Percentiles rank a stretch among this genome's conserved stretches.
These are phyloP conservation scores for Trogon melanurus DNA, from an alignment of 2,113 vertebrate genomes.

Conservation along the genomic window DNA sequence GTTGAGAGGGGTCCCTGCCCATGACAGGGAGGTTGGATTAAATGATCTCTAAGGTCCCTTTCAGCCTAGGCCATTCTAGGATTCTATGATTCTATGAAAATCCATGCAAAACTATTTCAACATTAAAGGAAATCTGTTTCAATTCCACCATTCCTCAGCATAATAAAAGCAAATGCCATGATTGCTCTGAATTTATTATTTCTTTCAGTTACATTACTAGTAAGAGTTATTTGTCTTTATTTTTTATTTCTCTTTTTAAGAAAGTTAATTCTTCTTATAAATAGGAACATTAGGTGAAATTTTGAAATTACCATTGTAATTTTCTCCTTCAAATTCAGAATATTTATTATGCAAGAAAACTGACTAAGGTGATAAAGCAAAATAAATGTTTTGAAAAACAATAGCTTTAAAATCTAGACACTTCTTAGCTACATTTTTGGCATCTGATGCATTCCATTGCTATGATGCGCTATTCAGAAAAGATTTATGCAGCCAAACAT, in stretches of 20 bases:
- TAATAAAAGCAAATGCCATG: background rate
- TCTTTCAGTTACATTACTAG: background rate
- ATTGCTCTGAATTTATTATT: background rate
- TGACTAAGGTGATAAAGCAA: background rate
- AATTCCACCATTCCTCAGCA: background rate
- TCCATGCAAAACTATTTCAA: background rate
- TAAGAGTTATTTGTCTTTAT: background rate
- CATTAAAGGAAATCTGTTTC: background rate
- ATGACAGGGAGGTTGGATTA: no score
- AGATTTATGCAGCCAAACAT: background rate
- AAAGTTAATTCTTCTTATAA: background rate
- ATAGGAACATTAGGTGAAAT: background rate
- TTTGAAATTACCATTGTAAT: background rate
- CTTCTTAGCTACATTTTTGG: background rate
- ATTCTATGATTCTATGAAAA: no score
- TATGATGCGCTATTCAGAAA: background rate
- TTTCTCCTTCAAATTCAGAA: background rate
- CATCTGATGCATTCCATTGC: slow-evolving; percentile 2
- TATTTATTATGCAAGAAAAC: background rate
- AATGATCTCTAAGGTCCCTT: no score
- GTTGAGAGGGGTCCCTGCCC: no score
- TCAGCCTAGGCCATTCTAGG: no score
- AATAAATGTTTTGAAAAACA: slow-evolving; percentile 1
- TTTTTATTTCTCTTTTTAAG: background rate
- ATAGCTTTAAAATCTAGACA: background rate